Base-by-base conservation (phyloP, 2,888 invertebrate species). In the Torymus tubicola region DNA sequence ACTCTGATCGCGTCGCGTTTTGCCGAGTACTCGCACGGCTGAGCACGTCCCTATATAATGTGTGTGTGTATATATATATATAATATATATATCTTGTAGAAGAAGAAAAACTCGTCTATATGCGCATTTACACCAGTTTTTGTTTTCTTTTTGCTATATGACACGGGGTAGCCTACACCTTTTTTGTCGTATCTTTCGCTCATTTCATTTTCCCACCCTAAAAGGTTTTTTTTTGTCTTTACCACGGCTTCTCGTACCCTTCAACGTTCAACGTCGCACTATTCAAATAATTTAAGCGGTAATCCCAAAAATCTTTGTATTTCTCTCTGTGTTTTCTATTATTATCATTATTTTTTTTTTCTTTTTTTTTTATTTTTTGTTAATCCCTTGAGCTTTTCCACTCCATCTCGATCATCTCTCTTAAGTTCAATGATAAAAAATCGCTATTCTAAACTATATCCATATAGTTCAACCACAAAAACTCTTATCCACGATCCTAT, bases 391-490 rank as follows among this genome's bases (percentile, higher is more conserved):
- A 80, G 74, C 65, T 71, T 67, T 31, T 67, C 63, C 69, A 61
- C 71, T 72, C 58, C 57, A 3, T 52, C 16, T 42, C 57, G 14
- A 64, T 69, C 55, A n/a, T n/a, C n/a, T n/a, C n/a, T n/a, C 64
- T 71, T 74, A 72, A 78, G 61, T 64, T 81, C 75, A 78, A 81
- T 78, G 67, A 72, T 81, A 78, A 81, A 78, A 75, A 78, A 72
- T 75, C 68, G 65, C 80, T 81, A 86, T 86, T 86, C 89, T 90
- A 90, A 88, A 90, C 90, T 90, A 89, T 90, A 89, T 90, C 87
- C 87, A 89, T 88, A 89, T 89, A 88, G 85, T 87, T 89, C 88
- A 90, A 90, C 90, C 90, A 90, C 88, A 86, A 89, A 89, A 86
- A 85, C 81, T 84, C 84, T 86, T 83, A 67, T 83, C 81, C 76